Percentiles rank a stretch among this genome's conserved stretches.
Conservation (phyloP, 64 coral and sea anemone genomes). For the Pocillopora damicornis region DNA sequence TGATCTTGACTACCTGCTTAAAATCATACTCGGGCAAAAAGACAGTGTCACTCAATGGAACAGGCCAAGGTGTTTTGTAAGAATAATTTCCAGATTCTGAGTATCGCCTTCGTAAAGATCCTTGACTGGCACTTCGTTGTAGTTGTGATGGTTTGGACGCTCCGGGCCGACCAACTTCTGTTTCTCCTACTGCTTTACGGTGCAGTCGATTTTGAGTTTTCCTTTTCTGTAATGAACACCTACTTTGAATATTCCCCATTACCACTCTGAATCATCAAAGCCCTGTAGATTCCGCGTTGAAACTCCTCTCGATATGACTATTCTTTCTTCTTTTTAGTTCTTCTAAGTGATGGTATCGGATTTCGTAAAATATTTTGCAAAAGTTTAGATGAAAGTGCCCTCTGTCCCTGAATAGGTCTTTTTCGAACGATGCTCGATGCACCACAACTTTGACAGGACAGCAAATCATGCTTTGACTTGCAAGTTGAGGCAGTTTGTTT, state of each 20-base stretch:
- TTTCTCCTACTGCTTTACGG: slow-evolving; percentile 83
- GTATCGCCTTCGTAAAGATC: slow-evolving; percentile 74
- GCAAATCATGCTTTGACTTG: not conserved
- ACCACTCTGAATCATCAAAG: not conserved
- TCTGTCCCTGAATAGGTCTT: not conserved
- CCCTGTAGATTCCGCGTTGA: no score
- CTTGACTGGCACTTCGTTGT: slow-evolving; percentile 59
- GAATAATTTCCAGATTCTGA: slow-evolving; percentile 78
- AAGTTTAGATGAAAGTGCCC: no score
- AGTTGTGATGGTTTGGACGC: slow-evolving; percentile 34
- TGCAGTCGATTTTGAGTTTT: slow-evolving; percentile 51
- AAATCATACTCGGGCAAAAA: slow-evolving; percentile 87
- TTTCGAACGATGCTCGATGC: not conserved
- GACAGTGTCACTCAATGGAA: slow-evolving; percentile 75
- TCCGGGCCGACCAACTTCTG: slow-evolving; percentile 40
- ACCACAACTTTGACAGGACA: not conserved
- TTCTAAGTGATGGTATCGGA: not conserved
- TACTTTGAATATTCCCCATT: slow-evolving; percentile 82
- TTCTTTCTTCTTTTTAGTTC: not conserved
- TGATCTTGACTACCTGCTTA: slow-evolving; percentile 83
- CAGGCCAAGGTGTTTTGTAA: slow-evolving; percentile 89
- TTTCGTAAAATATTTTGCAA: not conserved
- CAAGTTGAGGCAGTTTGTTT: slow-evolving; percentile 16
- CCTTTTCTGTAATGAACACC: slow-evolving; percentile 14
- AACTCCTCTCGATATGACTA: not conserved